A percentile compares a stretch with the other conserved stretches of the same genome.
These are phyloP conservation scores for Heliothis peltigera DNA, from an alignment of 2,888 invertebrate genomes.

Conservation along the genomic window DNA sequence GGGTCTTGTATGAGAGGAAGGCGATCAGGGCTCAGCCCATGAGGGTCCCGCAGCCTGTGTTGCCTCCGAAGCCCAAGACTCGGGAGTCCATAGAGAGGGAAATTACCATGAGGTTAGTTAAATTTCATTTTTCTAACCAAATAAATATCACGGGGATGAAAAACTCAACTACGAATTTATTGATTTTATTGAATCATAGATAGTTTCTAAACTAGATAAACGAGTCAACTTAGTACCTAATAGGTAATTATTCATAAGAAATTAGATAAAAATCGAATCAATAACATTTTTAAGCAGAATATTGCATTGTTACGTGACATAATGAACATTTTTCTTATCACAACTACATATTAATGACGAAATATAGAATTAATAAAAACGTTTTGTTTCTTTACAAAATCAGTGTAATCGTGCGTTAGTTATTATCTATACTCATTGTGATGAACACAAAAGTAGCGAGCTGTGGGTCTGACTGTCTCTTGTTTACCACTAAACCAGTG, in stretches of 20 bases:
- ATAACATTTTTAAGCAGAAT: background rate
- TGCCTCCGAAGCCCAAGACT: conserved; percentile 83
- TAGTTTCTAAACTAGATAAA: background rate
- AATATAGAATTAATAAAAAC: background rate
- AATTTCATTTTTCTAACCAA: background rate
- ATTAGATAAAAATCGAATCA: background rate
- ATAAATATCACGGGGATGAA: no score
- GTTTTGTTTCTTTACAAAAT: background rate
- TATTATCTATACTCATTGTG: background rate
- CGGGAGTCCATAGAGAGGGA: conserved; percentile 86
- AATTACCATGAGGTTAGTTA: conserved; percentile 84
- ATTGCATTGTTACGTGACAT: background rate
- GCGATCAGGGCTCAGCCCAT: conserved; percentile 64
- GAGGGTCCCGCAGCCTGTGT: conserved; percentile 69
- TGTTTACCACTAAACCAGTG: background rate
- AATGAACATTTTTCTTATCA: conserved; percentile 1
- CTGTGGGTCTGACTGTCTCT: background rate
- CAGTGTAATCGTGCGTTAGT: background rate
- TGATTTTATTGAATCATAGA: no score
- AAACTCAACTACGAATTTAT: no score
- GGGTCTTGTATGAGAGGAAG: conserved; percentile 79
- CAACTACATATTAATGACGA: background rate
- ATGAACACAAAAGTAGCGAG: background rate
- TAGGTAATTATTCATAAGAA: background rate
- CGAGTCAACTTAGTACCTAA: background rate